Percentiles rank a stretch among this genome's conserved stretches.
phyloP scores from a whole-genome alignment of 2,113 vertebrate species.

The Boulengeromyrus knoepffleri region DNA sequence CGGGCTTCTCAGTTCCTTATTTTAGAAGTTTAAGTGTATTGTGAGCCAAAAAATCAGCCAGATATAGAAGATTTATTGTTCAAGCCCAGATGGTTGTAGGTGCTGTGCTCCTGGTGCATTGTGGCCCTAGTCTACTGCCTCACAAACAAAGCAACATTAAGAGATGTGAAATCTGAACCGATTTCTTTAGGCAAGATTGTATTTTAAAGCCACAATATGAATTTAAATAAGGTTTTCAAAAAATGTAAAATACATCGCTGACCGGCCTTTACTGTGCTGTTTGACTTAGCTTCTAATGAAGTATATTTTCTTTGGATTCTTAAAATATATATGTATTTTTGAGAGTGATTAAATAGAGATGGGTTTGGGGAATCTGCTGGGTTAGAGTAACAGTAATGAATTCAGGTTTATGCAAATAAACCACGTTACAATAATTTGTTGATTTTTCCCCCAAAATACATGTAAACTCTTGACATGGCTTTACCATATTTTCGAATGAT shows the following conservation, averaged over 20 bases:
- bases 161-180: background rate
- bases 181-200: background rate
- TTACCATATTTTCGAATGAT: background rate
- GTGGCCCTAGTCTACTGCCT: background rate
- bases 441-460: background rate
- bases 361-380: background rate
- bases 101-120: background rate
- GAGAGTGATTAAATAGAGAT: background rate
- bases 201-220: background rate
- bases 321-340: background rate
- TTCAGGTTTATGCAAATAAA: background rate
- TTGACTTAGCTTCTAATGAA: conserved; percentile 12
- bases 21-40: background rate
- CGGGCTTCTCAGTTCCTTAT: background rate
- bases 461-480: background rate
- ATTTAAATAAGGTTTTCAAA: background rate
- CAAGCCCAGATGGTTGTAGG: background rate
- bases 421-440: background rate
- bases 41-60: background rate
- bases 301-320: background rate
- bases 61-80: background rate
- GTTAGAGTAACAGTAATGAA: background rate
- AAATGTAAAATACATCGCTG: background rate
- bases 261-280: background rate
- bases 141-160: background rate